Percentiles rank a stretch among this genome's conserved stretches.
Evolutionary conservation across 2,797 vertebrate genomes (phyloP).

Genomic region (Phoebastria nigripes): DNA sequence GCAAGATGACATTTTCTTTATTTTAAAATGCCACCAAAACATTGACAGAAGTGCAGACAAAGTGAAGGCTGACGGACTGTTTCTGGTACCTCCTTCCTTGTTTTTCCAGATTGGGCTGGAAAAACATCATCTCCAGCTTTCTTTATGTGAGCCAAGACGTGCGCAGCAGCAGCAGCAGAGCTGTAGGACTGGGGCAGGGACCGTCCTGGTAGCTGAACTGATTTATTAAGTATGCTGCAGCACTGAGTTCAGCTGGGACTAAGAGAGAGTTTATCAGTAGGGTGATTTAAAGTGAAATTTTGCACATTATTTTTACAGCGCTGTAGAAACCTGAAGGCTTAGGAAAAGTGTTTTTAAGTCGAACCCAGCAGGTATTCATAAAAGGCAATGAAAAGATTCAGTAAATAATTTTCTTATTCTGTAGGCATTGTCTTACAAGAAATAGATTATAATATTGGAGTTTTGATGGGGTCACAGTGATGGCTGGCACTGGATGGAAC

Average conservation of each 20-base stretch:
- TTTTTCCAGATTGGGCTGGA: not conserved
- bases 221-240: not conserved
- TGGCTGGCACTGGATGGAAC: not conserved
- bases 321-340: not conserved
- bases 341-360: not conserved
- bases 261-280: not conserved
- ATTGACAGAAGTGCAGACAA: not conserved
- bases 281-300: not conserved
- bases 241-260: no score
- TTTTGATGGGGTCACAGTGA: not conserved
- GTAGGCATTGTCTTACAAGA: not conserved
- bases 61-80: not conserved
- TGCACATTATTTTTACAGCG: not conserved
- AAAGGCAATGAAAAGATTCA: not conserved
- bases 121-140: not conserved
- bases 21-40: not conserved
- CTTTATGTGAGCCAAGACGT: no score
- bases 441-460: not conserved
- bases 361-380: not conserved
- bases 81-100: not conserved
- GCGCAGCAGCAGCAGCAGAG: accelerated
- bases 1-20: not conserved
- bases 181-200: not conserved
- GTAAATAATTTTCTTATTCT: not conserved
- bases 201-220: no score